phyloP scores from a whole-genome alignment of 2,888 invertebrate genomes.

The Ornithoptera priamus region DNA sequence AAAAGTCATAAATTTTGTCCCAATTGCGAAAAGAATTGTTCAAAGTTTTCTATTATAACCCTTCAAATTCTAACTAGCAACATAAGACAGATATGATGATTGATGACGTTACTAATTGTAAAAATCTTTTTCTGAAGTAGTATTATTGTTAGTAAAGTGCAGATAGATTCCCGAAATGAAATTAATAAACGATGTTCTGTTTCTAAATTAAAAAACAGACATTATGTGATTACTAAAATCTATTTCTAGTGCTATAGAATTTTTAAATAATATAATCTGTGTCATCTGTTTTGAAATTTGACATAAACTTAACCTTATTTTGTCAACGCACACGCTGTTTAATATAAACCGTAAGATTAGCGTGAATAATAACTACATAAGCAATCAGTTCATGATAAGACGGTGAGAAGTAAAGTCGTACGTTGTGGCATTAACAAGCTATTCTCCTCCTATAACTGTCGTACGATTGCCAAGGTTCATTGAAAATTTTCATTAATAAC shows the following conservation, averaged over 20 bases:
- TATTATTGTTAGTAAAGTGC: no score
- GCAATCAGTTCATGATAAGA: constrained; percentile 29
- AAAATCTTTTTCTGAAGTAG: no score
- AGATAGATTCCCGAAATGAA: no score
- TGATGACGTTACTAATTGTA: no score
- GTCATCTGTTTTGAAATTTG: constrained; percentile 20
- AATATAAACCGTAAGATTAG: constrained; percentile 23
- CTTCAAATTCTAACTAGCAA: no score
- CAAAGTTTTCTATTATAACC: no score
- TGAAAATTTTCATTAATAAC: background rate
- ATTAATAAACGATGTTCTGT: background rate
- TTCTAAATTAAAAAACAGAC: background rate
- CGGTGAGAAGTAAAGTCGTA: constrained; percentile 21
- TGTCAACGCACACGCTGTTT: constrained; percentile 18
- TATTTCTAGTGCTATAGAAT: background rate
- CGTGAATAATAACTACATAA: constrained; percentile 27
- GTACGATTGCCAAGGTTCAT: constrained; percentile 16
- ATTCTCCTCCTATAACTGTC: constrained; percentile 13
- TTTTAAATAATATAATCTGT: constrained; percentile 2
- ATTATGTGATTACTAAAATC: background rate
- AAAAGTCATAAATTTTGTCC: background rate
- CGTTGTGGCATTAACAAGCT: constrained; percentile 17
- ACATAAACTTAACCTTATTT: constrained; percentile 30
- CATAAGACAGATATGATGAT: no score
- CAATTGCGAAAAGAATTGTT: background rate